phyloP scores from a whole-genome alignment of 2,888 invertebrate genomes.

The Conus canariensis region DNA sequence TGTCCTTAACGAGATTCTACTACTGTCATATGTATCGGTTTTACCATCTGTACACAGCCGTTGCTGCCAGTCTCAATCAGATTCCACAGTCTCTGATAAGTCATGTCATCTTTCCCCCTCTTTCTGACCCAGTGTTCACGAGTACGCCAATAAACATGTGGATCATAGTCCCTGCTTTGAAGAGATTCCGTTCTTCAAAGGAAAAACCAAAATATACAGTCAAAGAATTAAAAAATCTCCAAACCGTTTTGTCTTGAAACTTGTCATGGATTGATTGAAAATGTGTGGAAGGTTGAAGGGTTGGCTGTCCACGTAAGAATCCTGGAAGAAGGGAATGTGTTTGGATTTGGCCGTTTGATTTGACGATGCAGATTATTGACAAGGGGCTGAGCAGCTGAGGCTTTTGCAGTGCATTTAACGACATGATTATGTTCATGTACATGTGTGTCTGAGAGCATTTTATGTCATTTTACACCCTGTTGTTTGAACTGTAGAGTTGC shows the following conservation, averaged over 20 bases:
- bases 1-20: not conserved
- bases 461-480: not conserved
- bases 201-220: not conserved
- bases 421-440: no score
- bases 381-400: not conserved
- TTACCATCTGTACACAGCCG: not conserved
- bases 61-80: not conserved
- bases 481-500: not conserved
- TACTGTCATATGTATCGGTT: not conserved
- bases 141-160: not conserved
- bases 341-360: not conserved
- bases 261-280: not conserved
- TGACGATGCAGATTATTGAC: no score
- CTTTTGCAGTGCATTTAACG: slow-evolving; percentile 11
- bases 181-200: not conserved
- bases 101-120: no score
- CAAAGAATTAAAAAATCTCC: no score
- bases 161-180: not conserved
- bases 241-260: not conserved
- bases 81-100: no score
- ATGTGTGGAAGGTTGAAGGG: not conserved
- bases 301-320: not conserved
- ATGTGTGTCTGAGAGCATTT: not conserved
- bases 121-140: no score
- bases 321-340: not conserved